Percentiles rank a stretch among this genome's conserved stretches.
Evolutionary conservation across 2,113 vertebrate species (phyloP).

Genomic region (Athene cunicularia): DNA sequence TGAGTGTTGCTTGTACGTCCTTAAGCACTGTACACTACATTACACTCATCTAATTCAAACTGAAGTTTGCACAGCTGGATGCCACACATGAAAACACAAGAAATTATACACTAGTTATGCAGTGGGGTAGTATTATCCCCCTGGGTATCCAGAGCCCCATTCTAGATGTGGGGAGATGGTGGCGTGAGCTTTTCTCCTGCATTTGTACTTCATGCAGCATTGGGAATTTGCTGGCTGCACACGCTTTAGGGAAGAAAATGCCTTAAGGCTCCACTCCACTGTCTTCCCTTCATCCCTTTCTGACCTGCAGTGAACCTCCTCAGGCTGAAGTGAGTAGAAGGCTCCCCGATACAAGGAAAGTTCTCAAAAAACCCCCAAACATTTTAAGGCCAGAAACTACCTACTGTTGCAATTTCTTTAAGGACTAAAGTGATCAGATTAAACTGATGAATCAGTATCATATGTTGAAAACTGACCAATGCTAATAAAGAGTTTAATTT

Average conservation of each 20-base stretch:
- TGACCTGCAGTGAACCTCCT: not conserved
- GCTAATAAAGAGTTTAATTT: not conserved
- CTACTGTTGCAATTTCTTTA: not conserved
- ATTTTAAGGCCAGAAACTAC: not conserved
- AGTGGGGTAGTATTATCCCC: not conserved
- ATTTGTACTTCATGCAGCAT: not conserved
- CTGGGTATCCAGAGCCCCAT: not conserved
- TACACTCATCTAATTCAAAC: not conserved
- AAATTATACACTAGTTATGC: not conserved
- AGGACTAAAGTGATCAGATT: not conserved
- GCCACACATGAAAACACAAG: not conserved
- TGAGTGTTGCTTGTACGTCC: not conserved
- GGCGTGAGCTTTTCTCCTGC: not conserved
- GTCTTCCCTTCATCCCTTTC: not conserved
- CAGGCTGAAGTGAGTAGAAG: not conserved
- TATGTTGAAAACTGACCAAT: not conserved
- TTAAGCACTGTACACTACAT: not conserved
- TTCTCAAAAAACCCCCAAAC: not conserved
- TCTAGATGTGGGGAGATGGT: not conserved
- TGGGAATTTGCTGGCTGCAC: not conserved
- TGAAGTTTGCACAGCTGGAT: not conserved
- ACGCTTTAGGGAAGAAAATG: not conserved
- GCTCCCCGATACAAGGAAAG: not conserved
- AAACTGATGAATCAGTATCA: not conserved
- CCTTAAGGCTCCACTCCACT: not conserved